Conservation (phyloP, 2,888 invertebrate species). For the Cyrtodaria siliqua region DNA sequence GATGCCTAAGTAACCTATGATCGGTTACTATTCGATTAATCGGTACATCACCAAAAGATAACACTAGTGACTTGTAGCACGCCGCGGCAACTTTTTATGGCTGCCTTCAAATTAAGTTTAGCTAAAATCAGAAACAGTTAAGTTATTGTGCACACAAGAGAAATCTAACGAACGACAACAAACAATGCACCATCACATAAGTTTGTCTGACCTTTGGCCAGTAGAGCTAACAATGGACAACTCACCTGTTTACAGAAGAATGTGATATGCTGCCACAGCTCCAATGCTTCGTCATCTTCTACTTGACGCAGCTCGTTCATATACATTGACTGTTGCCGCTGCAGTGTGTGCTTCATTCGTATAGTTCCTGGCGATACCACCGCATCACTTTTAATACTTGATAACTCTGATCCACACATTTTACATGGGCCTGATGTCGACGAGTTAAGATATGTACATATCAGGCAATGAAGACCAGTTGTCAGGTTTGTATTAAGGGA, state of each 20-base stretch:
- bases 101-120: no score
- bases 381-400: slow-evolving; percentile 24
- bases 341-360: slow-evolving; percentile 55
- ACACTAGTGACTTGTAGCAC: no score
- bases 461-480: slow-evolving; percentile 55
- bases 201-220: no score
- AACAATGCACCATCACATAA: no score
- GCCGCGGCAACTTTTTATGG: no score
- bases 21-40: no score
- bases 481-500: slow-evolving; percentile 18
- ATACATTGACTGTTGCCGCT: slow-evolving; percentile 90
- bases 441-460: slow-evolving; percentile 73
- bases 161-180: no score
- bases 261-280: slow-evolving; percentile 96
- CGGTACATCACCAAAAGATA: no score
- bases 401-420: slow-evolving; percentile 63
- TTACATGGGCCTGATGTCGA: slow-evolving; percentile 59
- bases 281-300: slow-evolving; percentile 95
- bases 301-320: slow-evolving; percentile 92
- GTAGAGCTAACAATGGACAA: no score
- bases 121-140: no score
- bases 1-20: no score
- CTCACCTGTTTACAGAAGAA: slow-evolving; percentile 93
- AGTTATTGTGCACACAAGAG: no score
- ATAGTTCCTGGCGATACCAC: slow-evolving; percentile 53